Evolutionary conservation across 2,797 vertebrate species (phyloP), one percentile per base, ranked within the genome.

Genomic region (Chaenodraco wilsoni): DNA sequence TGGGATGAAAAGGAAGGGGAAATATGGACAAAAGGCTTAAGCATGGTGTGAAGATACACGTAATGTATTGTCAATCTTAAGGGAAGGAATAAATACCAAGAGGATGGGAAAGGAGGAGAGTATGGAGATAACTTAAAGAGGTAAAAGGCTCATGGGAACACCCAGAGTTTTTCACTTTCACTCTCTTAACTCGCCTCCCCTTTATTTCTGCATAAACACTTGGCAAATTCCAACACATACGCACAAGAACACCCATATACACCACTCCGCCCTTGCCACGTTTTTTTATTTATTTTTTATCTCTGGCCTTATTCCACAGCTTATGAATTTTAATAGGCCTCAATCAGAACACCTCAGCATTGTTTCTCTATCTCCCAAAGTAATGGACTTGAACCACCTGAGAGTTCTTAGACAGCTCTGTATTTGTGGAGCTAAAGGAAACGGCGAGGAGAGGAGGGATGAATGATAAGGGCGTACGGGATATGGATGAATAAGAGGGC

Each of bases 311-410:
- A 91, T 92, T 94, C 93, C 89, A 93, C 92, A 94, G 92, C 94
- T 94, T 94, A 95, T 95, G 94, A 94, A 95, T 95, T 95, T 95
- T 95, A 94, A 95, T 94, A 91, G 91, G 91, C 87, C 91, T 93
- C 93, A 94, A 93, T 93, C 92, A 92, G 89, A 92, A 91, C 87
- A 89, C 89, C 92, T 93, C 92, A 88, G 90, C 91, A 88, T 78
- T 93, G 93, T 93, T 94, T 94, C 92, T 90, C 91, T 92, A 93
- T 93, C 92, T 94, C 92, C 91, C 92, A 91, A 91, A 94, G 94
- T 94, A 95, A 95, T 94, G 92, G 93, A 90, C 90, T 93, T 90
- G 91, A 94, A 92, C 91, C 94, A 91, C 92, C 88, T 84, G 94
- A 94, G 93, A 95, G 86, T 92, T 92, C 84, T 80, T 54, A 64